Base-by-base conservation (phyloP, 2,888 invertebrate species). In the Nymphalis urticae region DNA sequence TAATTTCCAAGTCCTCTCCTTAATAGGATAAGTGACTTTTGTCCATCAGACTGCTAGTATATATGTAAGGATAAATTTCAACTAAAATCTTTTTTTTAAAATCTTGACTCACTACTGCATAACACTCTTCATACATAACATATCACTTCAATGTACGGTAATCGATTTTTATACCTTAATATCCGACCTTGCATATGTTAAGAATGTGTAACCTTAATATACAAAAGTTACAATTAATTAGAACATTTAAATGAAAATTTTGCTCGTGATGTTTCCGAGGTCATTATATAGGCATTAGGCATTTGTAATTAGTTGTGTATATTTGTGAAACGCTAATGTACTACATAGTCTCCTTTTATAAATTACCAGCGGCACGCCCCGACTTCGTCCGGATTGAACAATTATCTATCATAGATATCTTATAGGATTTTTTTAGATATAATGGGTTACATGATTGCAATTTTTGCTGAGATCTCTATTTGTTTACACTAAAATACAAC, bases 191-290 rank as follows among this genome's bases (percentile, higher is more conserved):
- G 65, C 27, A 58, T 36, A 27, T 32, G 8, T 59, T 62, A 32
- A 56, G 56, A 47, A 65, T 27, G 51, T 36, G 7, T 60, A 48
- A 64, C 65, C 69, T 65, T 51, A 65, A 51, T 61, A 50, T 24
- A 27, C n/a, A 58, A 62, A 67, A 56, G 54, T 54, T n/a, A 56
- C 36, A 67, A 17, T 50, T 67, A 58, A 67, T 61, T 65, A 58
- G n/a, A 36, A 62, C 32, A 69, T 65, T 59, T 48, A 51, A 58
- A 58, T 21, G 17, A 54, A 61, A 60, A 21, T 32, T 53, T 48
- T n/a, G n/a, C 47, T 36, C 60, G 51, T 51, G 64, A 60, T 21
- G 47, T 53, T 21, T n/a, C 48, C 19, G 32, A 60, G 59, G 51
- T 51, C 47, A 10, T 19, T 64, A 32, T 6, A 32, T 32, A 19